Conservation (phyloP, 2,113 vertebrate species). For the Thunnus maccoyii region DNA sequence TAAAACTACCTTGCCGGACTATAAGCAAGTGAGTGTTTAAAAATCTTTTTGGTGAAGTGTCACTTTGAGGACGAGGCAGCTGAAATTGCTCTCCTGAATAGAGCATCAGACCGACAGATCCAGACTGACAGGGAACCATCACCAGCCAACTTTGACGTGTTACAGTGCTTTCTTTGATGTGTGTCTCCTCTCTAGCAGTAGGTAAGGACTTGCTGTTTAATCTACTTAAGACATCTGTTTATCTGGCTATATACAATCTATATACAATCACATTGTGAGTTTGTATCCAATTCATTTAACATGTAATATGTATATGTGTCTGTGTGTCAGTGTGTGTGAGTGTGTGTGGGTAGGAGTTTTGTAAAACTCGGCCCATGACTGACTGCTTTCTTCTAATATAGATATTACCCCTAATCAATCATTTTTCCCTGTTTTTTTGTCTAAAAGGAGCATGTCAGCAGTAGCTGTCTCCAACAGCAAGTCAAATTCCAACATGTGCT, state of each 20-base stretch:
- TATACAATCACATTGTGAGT: constrained; percentile 60
- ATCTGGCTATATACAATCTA: constrained; percentile 63
- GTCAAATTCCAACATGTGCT: constrained; percentile 3
- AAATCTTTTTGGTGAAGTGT: background rate
- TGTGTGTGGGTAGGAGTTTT: constrained; percentile 17
- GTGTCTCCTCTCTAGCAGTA: constrained; percentile 37
- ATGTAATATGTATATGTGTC: constrained; percentile 20
- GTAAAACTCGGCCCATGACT: background rate
- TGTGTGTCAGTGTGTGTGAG: background rate
- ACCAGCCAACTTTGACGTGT: background rate
- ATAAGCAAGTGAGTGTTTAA: background rate
- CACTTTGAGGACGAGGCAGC: background rate
- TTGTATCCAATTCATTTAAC: constrained; percentile 30
- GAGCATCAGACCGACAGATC: background rate
- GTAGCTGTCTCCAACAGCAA: constrained; percentile 3
- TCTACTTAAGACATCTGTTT: constrained; percentile 42
- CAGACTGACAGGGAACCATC: background rate
- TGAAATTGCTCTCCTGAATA: background rate
- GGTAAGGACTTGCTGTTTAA: constrained; percentile 41
- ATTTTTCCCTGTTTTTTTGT: constrained; percentile 3
- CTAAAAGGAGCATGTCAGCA: background rate
- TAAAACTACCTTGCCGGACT: background rate
- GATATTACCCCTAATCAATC: background rate
- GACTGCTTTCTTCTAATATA: constrained; percentile 28
- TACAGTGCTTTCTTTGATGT: background rate